These are phyloP conservation scores for Drymonia ruficornis DNA, from an alignment of 2,888 invertebrate genomes.

Conservation along the genomic window DNA sequence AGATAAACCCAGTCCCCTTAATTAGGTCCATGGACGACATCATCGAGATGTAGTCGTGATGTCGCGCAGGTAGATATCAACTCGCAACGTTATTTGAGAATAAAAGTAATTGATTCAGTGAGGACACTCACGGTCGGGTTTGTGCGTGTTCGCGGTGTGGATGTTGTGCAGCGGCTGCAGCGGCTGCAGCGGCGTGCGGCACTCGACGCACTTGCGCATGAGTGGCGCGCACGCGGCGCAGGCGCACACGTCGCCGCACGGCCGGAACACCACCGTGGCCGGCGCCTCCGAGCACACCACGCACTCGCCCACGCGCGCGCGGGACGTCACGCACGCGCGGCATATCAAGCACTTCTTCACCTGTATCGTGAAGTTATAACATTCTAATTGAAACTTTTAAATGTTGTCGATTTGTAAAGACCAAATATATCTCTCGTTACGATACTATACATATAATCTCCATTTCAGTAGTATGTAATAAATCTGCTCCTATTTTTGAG, in stretches of 20 bases:
- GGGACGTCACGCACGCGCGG: conserved; percentile 91
- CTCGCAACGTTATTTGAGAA: too few relatives aligned
- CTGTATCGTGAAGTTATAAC: conserved; percentile 35
- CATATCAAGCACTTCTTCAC: conserved; percentile 98
- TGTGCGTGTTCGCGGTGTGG: conserved; percentile 17
- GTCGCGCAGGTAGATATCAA: not conserved
- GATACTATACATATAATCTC: too few relatives aligned
- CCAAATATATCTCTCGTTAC: too few relatives aligned
- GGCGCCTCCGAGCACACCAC: conserved; percentile 98
- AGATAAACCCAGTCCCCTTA: too few relatives aligned
- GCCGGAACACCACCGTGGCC: conserved; percentile 96
- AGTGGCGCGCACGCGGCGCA: conserved; percentile 94
- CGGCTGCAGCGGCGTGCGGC: conserved; percentile 90
- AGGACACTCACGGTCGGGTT: conserved; percentile 48
- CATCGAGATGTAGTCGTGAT: too few relatives aligned
- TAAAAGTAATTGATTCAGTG: too few relatives aligned
- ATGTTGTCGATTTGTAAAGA: too few relatives aligned
- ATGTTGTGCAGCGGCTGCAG: conserved; percentile 19
- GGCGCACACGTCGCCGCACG: conserved; percentile 97
- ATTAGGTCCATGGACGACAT: too few relatives aligned
- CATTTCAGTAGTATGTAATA: too few relatives aligned
- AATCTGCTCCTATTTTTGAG: too few relatives aligned
- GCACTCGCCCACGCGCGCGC: conserved; percentile 97
- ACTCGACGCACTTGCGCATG: conserved; percentile 99
- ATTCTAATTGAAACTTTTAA: too few relatives aligned